These are phyloP conservation scores for Halcyon badia DNA, from an alignment of 2,797 vertebrate genomes.

Conservation along the genomic window DNA sequence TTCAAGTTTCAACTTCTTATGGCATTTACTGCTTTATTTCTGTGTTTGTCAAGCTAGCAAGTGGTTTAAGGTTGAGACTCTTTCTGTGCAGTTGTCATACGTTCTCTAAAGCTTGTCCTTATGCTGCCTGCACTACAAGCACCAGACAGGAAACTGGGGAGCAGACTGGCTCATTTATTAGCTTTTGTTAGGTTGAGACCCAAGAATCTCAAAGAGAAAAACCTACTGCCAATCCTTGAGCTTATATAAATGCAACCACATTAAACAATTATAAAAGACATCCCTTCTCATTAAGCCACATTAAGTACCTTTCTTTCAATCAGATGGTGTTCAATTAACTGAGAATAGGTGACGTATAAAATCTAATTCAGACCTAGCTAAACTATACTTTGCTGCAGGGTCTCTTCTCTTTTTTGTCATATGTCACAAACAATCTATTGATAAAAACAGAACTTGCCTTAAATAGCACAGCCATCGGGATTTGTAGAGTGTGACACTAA, in stretches of 20 bases:
- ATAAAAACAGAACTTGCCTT: conserved; percentile 44
- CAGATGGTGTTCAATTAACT: conserved; percentile 57
- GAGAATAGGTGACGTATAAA: conserved; percentile 59
- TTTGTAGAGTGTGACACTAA: not conserved
- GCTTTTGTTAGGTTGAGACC: not conserved
- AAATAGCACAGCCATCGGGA: conserved; percentile 17
- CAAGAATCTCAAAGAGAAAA: conserved; percentile 8
- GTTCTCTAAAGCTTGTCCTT: not conserved
- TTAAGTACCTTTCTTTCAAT: conserved; percentile 60
- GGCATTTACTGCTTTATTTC: not conserved
- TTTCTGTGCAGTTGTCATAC: not conserved
- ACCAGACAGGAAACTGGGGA: not conserved
- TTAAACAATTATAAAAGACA: conserved; percentile 25
- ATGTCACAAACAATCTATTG: conserved; percentile 50
- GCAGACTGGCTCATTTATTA: not conserved
- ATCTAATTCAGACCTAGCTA: conserved; percentile 22
- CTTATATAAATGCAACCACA: not conserved
- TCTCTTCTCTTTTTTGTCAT: not conserved
- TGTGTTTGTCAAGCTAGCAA: not conserved
- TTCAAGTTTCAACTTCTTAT: not conserved
- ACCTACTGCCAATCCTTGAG: not conserved
- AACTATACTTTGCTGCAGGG: not conserved
- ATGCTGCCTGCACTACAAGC: not conserved
- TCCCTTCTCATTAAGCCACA: conserved; percentile 50
- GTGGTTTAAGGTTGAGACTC: not conserved